Evolutionary conservation across 1,140 invertebrate genomes (phyloP).

Genomic region (Parasteatoda tepidariorum): DNA sequence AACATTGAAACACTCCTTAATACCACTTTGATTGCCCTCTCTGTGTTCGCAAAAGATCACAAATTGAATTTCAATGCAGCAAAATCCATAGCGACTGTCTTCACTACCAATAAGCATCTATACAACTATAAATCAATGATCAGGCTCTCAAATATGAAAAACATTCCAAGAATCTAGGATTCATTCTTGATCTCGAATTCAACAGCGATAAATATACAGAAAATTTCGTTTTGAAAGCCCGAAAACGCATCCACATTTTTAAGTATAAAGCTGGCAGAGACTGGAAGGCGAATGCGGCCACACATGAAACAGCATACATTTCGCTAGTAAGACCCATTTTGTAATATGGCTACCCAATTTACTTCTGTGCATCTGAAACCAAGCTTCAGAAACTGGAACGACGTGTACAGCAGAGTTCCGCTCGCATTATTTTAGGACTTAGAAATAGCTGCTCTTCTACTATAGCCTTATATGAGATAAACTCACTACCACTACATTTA

Average conservation of each 20-base stretch:
- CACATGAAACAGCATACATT: background rate
- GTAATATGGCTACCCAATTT: background rate
- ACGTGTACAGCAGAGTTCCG: background rate
- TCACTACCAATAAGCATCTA: background rate
- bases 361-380: background rate
- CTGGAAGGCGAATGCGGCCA: background rate
- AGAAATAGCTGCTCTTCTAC: background rate
- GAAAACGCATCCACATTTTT: background rate
- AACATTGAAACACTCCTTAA: background rate
- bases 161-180: background rate
- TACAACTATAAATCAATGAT: background rate
- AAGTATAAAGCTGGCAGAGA: background rate
- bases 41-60: background rate
- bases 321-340: background rate
- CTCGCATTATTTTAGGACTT: background rate
- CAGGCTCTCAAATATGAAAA: background rate
- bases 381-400: background rate
- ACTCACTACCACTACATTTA: background rate
- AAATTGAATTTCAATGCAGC: background rate
- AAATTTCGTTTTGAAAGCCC: background rate
- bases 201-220: background rate
- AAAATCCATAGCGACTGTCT: too few species aligned
- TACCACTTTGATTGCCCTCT: background rate
- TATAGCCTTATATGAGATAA: background rate
- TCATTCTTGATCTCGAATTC: background rate